Conservation (phyloP, 2,888 invertebrate species). For the Sarcophaga subvicina region DNA sequence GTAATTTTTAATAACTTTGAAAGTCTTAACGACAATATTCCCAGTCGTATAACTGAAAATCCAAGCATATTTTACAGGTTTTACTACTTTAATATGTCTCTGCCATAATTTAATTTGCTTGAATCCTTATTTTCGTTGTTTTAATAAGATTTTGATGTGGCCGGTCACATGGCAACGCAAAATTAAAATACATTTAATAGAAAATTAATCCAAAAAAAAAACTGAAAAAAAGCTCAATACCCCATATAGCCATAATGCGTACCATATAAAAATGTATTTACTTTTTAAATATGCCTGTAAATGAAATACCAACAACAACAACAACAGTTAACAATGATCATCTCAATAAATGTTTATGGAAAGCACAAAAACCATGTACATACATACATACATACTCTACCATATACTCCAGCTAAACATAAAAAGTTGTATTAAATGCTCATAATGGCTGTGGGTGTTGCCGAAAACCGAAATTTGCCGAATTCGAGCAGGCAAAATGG, state of each 20-base stretch:
- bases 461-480: neutral
- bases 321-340: conserved; percentile 13
- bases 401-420: neutral
- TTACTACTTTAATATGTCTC: no score
- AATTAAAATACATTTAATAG: neutral
- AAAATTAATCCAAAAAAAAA: no score
- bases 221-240: no score
- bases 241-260: no score
- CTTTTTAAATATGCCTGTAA: neutral
- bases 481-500: neutral
- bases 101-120: no score
- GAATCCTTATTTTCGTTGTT: neutral
- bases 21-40: no score
- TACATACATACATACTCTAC: neutral
- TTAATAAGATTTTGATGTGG: neutral
- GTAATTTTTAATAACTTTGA: no score
- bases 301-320: conserved; percentile 3
- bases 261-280: neutral
- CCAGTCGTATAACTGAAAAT: no score
- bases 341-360: neutral
- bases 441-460: neutral
- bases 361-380: neutral
- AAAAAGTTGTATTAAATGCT: conserved; percentile 15
- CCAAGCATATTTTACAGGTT: no score
- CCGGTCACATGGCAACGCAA: neutral